Evolutionary conservation across 2,888 invertebrate species (phyloP), one percentile per base, ranked within the genome.

Genomic region (Ornithoptera alexandrae): DNA sequence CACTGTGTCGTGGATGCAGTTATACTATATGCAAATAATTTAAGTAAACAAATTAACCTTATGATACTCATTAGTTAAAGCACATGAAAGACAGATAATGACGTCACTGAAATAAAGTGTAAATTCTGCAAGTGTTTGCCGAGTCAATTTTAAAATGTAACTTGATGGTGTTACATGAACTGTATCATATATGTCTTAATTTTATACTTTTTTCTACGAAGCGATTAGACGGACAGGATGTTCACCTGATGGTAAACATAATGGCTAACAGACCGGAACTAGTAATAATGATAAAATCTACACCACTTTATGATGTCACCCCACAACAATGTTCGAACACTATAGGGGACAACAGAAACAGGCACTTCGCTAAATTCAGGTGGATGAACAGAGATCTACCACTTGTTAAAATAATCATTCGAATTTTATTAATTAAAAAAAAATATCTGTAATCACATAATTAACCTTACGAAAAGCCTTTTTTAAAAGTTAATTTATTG

Each of bases 31-130:
- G 24, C 58, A 58, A 58, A 58, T 20, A 58, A 3, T 20, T 24
- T 24, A 58, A 58, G 58, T 22, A 58, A 22, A n/a, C 4, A 22
- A 20, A 46, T 46, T 15, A 15, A 8, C 53, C 53, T 53, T 53
- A 53, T 53, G 53, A 42, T 63, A 63, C 53, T 20, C 20, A 56
- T 53, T 53, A 53, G 53, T 53, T 53, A 53, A 53, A 53, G n/a
- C n/a, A n/a, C n/a, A n/a, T 12, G 53, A 53, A 53, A 53, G 50
- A 53, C n/a, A 53, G n/a, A n/a, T 7, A 2, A n/a, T n/a, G 6
- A 46, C 10, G n/a, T 53, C 53, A 53, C 53, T n/a, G 4, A 53
- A 15, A 15, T 2, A 46, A 46, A n/a, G n/a, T 1, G 53, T 53
- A 1, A 53, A 53, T 53, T 53, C 53, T 18, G 18, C 8, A 50